phyloP scores from a whole-genome alignment of 1,140 invertebrate species.

The Heliothis subflexa region DNA sequence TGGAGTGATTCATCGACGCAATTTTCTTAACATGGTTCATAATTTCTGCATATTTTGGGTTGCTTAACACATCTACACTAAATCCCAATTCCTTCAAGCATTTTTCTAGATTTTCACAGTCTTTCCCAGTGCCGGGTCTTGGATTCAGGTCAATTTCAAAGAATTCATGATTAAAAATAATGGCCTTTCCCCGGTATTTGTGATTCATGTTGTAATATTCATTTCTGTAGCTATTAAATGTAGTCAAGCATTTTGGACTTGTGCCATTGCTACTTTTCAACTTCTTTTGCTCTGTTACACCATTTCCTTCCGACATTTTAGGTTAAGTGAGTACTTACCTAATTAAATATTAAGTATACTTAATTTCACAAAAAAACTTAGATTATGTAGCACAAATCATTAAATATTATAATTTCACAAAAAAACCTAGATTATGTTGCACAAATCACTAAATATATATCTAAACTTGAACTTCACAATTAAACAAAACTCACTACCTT shows the following conservation, averaged over 20 bases:
- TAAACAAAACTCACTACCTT: too few species aligned
- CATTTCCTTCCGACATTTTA: neutral
- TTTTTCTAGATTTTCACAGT: constrained; percentile 89
- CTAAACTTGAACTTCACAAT: too few species aligned
- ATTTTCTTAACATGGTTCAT: constrained; percentile 89
- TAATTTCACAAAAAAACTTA: too few species aligned
- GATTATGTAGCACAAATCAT: too few species aligned
- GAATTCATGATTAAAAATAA: constrained; percentile 96
- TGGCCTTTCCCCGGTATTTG: constrained; percentile 91
- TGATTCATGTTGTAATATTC: constrained; percentile 95
- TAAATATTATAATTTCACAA: too few species aligned
- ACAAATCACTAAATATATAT: too few species aligned
- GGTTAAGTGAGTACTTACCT: too few species aligned
- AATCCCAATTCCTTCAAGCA: constrained; percentile 91
- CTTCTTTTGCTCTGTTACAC: neutral
- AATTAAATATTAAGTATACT: too few species aligned
- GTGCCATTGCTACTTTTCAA: neutral
- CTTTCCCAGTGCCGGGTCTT: constrained; percentile 91
- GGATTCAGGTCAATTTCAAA: constrained; percentile 86
- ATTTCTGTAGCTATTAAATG: neutral
- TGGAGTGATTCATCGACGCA: constrained; percentile 90
- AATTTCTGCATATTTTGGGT: constrained; percentile 89
- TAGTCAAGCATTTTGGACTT: neutral
- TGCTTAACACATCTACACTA: constrained; percentile 88
- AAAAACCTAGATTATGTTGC: too few species aligned